Percentiles rank a stretch among this genome's conserved stretches.
These are phyloP conservation scores for Drosophila colorata DNA, from an alignment of 2,888 invertebrate genomes.

Conservation along the genomic window DNA sequence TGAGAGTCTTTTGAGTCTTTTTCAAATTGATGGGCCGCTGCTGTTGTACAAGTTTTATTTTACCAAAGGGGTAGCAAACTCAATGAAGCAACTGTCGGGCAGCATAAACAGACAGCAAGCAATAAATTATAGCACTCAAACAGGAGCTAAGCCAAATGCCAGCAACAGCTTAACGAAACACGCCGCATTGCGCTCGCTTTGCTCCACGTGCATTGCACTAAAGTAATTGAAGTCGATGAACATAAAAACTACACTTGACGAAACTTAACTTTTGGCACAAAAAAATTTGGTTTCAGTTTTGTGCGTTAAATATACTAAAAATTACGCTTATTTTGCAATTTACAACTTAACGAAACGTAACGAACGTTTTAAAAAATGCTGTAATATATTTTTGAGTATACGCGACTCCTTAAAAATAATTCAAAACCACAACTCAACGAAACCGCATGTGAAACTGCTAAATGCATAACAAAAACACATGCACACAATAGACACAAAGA, in stretches of 20 bases:
- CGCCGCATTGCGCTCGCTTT: neutral
- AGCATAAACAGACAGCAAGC: neutral
- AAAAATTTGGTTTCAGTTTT: neutral
- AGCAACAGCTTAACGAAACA: neutral
- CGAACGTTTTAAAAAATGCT: neutral
- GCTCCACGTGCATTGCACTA: too few species aligned
- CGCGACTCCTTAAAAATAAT: too few species aligned
- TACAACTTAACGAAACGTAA: slow-evolving; percentile 9
- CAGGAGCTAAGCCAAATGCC: neutral
- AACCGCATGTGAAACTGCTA: neutral
- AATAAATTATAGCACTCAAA: neutral
- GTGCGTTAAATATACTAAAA: neutral
- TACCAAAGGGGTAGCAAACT: slow-evolving; percentile 7
- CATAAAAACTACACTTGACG: neutral
- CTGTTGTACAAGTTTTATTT: slow-evolving; percentile 4
- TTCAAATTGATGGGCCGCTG: slow-evolving; percentile 17
- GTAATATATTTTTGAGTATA: too few species aligned
- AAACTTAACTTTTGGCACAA: neutral
- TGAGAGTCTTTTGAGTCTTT: slow-evolving; percentile 17
- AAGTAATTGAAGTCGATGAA: too few species aligned
- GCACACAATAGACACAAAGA: neutral
- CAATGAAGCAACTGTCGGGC: slow-evolving; percentile 21
- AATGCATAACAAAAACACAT: too few species aligned
- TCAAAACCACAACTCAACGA: neutral
- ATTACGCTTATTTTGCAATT: too few species aligned